phyloP scores from a whole-genome alignment of 2,797 vertebrate genomes.

The Hybognathus amarus region DNA sequence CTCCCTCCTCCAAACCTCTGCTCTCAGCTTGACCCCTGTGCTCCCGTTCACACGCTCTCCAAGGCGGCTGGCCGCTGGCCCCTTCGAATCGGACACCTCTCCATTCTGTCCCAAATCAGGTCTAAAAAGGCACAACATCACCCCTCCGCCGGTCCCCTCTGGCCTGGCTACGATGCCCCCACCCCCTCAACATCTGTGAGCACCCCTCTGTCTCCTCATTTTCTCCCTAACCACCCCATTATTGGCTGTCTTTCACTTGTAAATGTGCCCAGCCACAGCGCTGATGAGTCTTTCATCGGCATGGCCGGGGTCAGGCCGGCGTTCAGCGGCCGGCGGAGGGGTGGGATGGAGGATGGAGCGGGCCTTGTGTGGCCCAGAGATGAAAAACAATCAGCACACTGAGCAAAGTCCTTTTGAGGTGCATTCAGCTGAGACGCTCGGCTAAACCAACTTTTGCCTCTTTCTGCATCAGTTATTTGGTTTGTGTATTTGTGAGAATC shows the following conservation, averaged over 20 bases:
- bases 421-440: constrained; percentile 77
- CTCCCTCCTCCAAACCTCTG: constrained; percentile 34
- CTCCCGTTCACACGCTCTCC: constrained; percentile 73
- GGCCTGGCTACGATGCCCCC: constrained; percentile 69
- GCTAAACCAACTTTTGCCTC: constrained; percentile 63
- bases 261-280: constrained; percentile 80
- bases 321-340: constrained; percentile 62
- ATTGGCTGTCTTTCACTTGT: constrained; percentile 80
- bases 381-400: constrained; percentile 72
- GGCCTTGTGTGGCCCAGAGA: constrained; percentile 68
- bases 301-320: constrained; percentile 71
- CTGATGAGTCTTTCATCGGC: constrained; percentile 80
- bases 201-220: constrained; percentile 78
- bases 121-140: constrained; percentile 67
- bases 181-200: constrained; percentile 80
- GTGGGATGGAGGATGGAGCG: constrained; percentile 52
- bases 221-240: constrained; percentile 82
- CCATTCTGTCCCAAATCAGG: constrained; percentile 63
- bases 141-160: constrained; percentile 46
- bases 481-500: too few species aligned
- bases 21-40: constrained; percentile 66
- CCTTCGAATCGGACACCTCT: constrained; percentile 57
- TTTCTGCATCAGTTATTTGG: constrained; percentile 37
- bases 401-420: constrained; percentile 78
- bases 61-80: constrained; percentile 62